phyloP scores from a whole-genome alignment of 2,113 vertebrate genomes.

The Pygoscelis adeliae region DNA sequence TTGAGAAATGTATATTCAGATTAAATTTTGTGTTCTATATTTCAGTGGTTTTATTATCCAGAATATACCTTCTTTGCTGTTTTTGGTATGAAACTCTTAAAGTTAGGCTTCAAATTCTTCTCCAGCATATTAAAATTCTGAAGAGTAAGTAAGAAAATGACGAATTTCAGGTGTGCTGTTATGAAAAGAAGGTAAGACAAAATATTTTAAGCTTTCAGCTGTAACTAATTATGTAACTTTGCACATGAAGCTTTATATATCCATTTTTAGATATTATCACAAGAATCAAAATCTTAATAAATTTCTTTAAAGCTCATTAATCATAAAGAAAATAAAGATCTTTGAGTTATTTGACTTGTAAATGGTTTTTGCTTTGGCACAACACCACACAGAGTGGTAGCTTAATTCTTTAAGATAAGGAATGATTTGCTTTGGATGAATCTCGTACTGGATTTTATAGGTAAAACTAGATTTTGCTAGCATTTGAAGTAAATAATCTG shows the following conservation, averaged over 20 bases:
- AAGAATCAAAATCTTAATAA: not conserved
- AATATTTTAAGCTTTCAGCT: not conserved
- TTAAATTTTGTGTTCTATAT: not conserved
- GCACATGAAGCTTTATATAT: not conserved
- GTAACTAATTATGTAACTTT: not conserved
- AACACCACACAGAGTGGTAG: not conserved
- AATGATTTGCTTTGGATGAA: not conserved
- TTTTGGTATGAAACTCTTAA: not conserved
- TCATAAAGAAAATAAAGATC: not conserved
- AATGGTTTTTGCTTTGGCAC: not conserved
- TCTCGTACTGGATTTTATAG: not conserved
- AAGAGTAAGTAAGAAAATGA: not conserved
- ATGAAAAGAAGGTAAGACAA: not conserved
- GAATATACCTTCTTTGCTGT: not conserved
- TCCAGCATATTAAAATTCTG: not conserved
- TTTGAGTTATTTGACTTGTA: not conserved
- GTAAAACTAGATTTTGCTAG: not conserved
- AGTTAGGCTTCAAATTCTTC: not conserved
- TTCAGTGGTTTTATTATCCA: not conserved
- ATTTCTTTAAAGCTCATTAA: not conserved
- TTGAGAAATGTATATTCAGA: not conserved
- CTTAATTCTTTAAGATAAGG: not conserved
- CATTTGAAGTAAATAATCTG: not conserved
- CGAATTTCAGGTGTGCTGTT: not conserved
- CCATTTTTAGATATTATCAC: not conserved